These are phyloP conservation scores for Zeuzera pyrina DNA, from an alignment of 2,888 invertebrate genomes.

Conservation along the genomic window DNA sequence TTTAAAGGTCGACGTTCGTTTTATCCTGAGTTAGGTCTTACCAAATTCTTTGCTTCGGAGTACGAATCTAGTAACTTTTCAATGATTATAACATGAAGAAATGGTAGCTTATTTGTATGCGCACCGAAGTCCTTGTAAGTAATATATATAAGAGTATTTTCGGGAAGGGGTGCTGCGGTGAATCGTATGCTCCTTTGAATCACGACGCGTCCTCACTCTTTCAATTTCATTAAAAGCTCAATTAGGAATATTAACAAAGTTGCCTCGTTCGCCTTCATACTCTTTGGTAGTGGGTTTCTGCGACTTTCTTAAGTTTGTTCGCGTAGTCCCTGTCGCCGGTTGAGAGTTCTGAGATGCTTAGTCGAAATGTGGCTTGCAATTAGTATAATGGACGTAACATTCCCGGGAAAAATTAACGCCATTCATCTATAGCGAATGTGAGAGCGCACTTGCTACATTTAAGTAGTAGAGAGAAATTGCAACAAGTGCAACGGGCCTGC, in stretches of 20 bases:
- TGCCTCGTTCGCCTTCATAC: conserved; percentile 55
- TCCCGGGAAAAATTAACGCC: conserved; percentile 53
- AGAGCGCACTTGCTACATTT: conserved; percentile 57
- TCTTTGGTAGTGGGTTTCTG: conserved; percentile 55
- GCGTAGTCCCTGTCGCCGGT: conserved; percentile 43
- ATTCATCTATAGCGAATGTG: conserved; percentile 56
- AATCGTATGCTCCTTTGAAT: conserved; percentile 38
- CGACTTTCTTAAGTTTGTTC: conserved; percentile 58
- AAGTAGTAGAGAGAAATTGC: conserved; percentile 61
- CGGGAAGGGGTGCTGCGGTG: conserved; percentile 44
- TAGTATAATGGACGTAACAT: conserved; percentile 69
- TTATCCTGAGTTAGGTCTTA: no score
- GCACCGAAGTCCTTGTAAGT: conserved; percentile 52
- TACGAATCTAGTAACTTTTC: background rate
- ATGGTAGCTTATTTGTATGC: conserved; percentile 61
- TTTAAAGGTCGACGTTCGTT: no score
- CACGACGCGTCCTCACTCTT: conserved; percentile 58
- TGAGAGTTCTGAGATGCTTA: conserved; percentile 62
- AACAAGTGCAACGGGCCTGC: conserved; percentile 60
- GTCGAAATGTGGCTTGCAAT: conserved; percentile 68
- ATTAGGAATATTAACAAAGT: conserved; percentile 67
- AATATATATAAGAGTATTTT: conserved; percentile 67
- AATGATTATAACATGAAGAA: conserved; percentile 46
- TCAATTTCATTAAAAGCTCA: conserved; percentile 71
- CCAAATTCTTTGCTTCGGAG: no score